Evolutionary conservation across 1,140 invertebrate species (phyloP).

Genomic region (Pomacea maculata): DNA sequence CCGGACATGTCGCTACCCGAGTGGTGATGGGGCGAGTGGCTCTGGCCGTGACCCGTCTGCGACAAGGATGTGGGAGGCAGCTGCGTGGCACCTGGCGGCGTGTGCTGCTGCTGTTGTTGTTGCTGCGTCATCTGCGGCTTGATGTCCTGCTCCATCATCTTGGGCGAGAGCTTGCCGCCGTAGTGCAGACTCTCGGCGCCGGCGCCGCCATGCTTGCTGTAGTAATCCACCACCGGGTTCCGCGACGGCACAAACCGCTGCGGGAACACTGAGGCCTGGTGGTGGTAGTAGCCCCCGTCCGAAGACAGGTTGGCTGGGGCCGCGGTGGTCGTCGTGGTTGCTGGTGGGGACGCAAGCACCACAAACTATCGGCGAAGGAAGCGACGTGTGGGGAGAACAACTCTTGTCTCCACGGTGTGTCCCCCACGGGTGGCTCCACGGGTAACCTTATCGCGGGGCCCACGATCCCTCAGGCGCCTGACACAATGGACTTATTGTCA

Average conservation of each 20-base stretch:
- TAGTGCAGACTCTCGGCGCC: not conserved
- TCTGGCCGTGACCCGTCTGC: constrained; percentile 1
- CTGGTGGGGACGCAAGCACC: not conserved
- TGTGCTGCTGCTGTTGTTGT: constrained; percentile 17
- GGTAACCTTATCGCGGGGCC: not conserved
- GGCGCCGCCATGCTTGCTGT: not conserved
- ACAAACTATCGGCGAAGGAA: not conserved
- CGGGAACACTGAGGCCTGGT: not conserved
- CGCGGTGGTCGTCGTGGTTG: constrained; percentile 16
- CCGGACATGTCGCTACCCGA: constrained; percentile 26
- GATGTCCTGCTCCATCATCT: constrained; percentile 23
- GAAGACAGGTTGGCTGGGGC: constrained; percentile 23
- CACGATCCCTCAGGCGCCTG: not conserved
- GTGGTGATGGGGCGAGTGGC: constrained; percentile 25
- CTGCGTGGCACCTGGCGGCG: constrained; percentile 13
- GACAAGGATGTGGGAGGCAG: constrained; percentile 12
- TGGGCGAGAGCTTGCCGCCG: constrained; percentile 16
- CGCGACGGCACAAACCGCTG: constrained; percentile 4
- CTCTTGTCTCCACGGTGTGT: no score
- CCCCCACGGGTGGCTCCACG: not conserved
- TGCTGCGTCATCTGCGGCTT: constrained; percentile 16
- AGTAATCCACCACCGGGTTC: constrained; percentile 12
- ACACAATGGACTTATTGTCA: not conserved
- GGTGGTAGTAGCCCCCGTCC: constrained; percentile 24
- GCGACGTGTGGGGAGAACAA: not conserved